A percentile compares a stretch with the other conserved stretches of the same genome.
Conservation (phyloP, 2,888 invertebrate genomes). For the Drosophila siamana region DNA sequence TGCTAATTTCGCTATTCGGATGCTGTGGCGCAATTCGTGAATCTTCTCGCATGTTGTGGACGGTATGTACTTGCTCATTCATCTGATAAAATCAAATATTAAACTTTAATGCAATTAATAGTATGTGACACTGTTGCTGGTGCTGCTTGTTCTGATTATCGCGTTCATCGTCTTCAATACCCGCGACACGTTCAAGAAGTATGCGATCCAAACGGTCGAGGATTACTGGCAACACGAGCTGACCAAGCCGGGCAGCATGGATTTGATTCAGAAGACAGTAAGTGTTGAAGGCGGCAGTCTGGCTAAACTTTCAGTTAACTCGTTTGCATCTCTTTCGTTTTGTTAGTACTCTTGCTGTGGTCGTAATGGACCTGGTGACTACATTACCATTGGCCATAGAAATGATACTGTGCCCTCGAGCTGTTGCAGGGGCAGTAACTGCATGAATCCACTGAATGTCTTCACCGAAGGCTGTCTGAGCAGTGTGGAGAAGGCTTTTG, state of each 20-base stretch:
- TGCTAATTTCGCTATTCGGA: constrained; percentile 79
- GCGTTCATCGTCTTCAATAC: constrained; percentile 66
- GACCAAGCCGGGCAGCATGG: constrained; percentile 75
- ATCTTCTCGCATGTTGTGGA: constrained; percentile 80
- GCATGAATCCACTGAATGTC: constrained; percentile 77
- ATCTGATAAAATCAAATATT: not conserved
- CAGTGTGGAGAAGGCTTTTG: constrained; percentile 73
- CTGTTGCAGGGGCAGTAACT: constrained; percentile 79
- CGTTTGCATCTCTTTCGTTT: not conserved
- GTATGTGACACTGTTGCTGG: constrained; percentile 73
- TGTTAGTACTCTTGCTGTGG: constrained; percentile 82
- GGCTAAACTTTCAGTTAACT: not conserved
- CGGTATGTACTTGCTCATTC: constrained; percentile 51
- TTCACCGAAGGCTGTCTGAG: constrained; percentile 70
- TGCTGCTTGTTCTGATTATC: constrained; percentile 66
- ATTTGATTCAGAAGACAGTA: constrained; percentile 72
- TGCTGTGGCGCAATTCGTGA: constrained; percentile 79
- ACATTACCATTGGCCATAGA: constrained; percentile 54
- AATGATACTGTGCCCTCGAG: constrained; percentile 66
- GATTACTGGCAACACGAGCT: constrained; percentile 73
- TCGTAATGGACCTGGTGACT: constrained; percentile 76
- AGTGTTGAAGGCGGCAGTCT: constrained; percentile 21
- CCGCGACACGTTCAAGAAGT: constrained; percentile 73
- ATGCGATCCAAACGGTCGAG: constrained; percentile 72
- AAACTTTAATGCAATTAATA: constrained; percentile 17